These are phyloP conservation scores for Alces alces DNA, from an alignment of 2,113 vertebrate genomes.

Conservation along the genomic window DNA sequence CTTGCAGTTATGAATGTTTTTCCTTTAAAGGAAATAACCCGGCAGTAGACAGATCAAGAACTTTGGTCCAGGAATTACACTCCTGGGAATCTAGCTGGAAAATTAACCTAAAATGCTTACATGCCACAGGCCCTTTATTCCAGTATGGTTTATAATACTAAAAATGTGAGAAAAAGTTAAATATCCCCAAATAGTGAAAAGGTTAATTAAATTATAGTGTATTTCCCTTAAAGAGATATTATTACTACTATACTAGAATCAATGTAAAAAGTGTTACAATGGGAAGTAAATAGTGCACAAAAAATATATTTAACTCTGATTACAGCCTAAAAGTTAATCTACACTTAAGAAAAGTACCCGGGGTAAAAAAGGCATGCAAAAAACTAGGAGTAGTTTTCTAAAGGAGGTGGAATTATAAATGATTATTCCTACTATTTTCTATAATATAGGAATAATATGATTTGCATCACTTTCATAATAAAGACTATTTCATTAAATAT, in stretches of 20 bases:
- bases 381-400: not conserved
- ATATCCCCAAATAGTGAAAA: not conserved
- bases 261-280: not conserved
- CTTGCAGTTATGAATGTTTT: not conserved
- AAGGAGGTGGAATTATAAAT: not conserved
- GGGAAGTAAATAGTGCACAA: not conserved
- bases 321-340: not conserved
- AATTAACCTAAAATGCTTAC: not conserved
- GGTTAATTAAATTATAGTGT: not conserved
- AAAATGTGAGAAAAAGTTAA: not conserved
- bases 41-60: not conserved
- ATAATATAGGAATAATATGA: not conserved
- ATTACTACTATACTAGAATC: not conserved
- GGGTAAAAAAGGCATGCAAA: not conserved
- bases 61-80: not conserved
- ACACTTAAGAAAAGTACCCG: not conserved
- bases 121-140: not conserved
- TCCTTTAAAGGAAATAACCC: not conserved
- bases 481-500: not conserved
- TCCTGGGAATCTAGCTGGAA: not conserved
- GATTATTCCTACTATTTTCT: not conserved
- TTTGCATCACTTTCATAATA: not conserved
- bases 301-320: not conserved
- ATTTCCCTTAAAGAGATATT: not conserved
- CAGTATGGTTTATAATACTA: not conserved